Base-by-base conservation (phyloP, 2,113 vertebrate genomes). In the Nerophis lumbriciformis region DNA sequence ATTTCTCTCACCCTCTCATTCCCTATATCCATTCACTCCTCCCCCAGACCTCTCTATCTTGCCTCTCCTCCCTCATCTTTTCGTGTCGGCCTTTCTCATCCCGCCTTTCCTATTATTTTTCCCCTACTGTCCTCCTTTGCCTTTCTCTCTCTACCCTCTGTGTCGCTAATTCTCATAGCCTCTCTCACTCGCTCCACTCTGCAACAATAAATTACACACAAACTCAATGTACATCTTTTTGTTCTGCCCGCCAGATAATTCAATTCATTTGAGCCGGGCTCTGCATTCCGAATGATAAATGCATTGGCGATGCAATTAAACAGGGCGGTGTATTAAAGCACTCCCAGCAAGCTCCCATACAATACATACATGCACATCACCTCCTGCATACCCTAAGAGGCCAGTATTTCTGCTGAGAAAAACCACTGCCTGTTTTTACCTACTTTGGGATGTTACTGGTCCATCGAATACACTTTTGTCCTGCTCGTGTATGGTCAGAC, bases 191-290 rank as follows among this genome's bases (percentile, higher is more conserved):
- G 59, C 76, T 65, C 74, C 78, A 69, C 81, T 78, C 86, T 63
- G 82, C 78, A 82, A 88, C 86, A 85, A 89, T 89, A 89, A 89
- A 91, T 91, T 88, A 88, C 83, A 44, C 76, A 83, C 86, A 88
- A 89, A 91, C 82, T 83, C 85, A 85, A 83, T 88, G 88, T 88
- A 90, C 85, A 90, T 90, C 83, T 87, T 87, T 91, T 90, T 91
- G 88, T 90, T 91, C 84, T 87, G 80, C 70, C 70, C 38, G 76
- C 78, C 85, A 88, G 86, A 91, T 90, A 90, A 91, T 91, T 90
- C 87, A 91, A 88, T 90, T 90, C 86, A 89, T 90, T 90, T 90
- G 79, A 87, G 82, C 81, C 83, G n/a, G 81, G 79, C 87, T 83
- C 76, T 88, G 85, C 86, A 86, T 89, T 87, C 83, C 74, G 79